These are phyloP conservation scores for Athene noctua DNA, from an alignment of 2,113 vertebrate genomes.

Conservation along the genomic window DNA sequence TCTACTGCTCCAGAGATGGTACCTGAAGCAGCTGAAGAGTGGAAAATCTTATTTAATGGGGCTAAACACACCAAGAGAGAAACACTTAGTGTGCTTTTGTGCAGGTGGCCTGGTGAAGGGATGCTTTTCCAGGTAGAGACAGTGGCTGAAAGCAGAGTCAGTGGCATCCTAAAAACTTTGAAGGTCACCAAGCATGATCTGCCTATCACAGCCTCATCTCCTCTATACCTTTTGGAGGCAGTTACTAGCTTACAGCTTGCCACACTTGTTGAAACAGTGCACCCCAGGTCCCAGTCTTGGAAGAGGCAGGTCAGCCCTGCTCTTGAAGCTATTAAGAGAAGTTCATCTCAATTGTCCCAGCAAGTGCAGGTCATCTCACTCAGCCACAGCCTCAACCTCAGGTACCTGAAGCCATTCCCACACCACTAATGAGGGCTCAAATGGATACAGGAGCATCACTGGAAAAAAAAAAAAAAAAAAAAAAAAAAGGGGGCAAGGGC, in stretches of 20 bases:
- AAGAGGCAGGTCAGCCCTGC: not conserved
- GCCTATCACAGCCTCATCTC: not conserved
- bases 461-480: not conserved
- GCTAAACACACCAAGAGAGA: not conserved
- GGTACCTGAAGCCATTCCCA: not conserved
- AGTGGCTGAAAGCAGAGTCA: not conserved
- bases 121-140: not conserved
- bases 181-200: not conserved
- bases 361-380: fast-evolving
- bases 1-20: fast-evolving
- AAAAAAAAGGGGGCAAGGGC: not conserved
- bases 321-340: not conserved
- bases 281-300: too few species aligned
- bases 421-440: fast-evolving
- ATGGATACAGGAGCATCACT: too few species aligned
- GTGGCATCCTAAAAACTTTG: not conserved
- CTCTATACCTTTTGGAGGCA: not conserved
- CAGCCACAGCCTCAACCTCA: not conserved
- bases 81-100: not conserved
- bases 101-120: not conserved
- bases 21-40: not conserved
- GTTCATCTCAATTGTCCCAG: too few species aligned
- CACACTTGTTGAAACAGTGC: not conserved
- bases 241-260: not conserved
- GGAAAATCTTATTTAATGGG: not conserved